A percentile compares a stretch with the other conserved stretches of the same genome.
These are phyloP conservation scores for Sphenopsis melanotis DNA, from an alignment of 2,797 vertebrate species.

Conservation along the genomic window DNA sequence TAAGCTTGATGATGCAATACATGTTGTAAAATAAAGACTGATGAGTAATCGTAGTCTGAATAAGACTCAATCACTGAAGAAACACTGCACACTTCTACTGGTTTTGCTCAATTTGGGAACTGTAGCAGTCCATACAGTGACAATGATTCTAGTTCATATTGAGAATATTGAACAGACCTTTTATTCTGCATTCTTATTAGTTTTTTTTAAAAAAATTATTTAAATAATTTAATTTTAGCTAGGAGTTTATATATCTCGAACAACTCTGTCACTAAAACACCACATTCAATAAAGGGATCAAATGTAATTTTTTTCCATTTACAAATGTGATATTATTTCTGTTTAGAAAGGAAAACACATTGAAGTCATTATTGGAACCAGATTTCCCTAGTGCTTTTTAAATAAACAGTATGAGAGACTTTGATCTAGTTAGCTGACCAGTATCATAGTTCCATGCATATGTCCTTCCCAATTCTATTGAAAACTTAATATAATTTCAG, in stretches of 20 bases:
- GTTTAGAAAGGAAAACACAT: constrained; percentile 47
- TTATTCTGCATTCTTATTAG: not conserved
- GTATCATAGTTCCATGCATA: not conserved
- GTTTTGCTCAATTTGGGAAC: not conserved
- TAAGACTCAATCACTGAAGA: not conserved
- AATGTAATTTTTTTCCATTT: not conserved
- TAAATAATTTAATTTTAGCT: constrained; percentile 33
- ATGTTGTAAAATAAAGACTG: not conserved
- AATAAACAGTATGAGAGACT: constrained; percentile 54
- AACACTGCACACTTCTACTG: not conserved
- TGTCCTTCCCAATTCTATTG: not conserved
- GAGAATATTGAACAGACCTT: not conserved
- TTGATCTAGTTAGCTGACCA: constrained; percentile 55
- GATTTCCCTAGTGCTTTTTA: constrained; percentile 59
- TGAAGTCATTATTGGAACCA: constrained; percentile 58
- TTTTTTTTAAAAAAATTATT: not conserved
- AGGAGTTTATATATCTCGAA: not conserved
- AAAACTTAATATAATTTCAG: not conserved
- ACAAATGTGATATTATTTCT: constrained; percentile 37
- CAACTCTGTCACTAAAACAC: not conserved
- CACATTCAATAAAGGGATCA: not conserved
- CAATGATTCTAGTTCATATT: not conserved
- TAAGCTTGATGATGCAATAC: not conserved
- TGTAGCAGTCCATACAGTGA: not conserved
- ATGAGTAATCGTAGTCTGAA: not conserved